Percentiles rank a stretch among this genome's conserved stretches.
phyloP scores from a whole-genome alignment of 2,113 vertebrate genomes.

The Laticauda colubrina region DNA sequence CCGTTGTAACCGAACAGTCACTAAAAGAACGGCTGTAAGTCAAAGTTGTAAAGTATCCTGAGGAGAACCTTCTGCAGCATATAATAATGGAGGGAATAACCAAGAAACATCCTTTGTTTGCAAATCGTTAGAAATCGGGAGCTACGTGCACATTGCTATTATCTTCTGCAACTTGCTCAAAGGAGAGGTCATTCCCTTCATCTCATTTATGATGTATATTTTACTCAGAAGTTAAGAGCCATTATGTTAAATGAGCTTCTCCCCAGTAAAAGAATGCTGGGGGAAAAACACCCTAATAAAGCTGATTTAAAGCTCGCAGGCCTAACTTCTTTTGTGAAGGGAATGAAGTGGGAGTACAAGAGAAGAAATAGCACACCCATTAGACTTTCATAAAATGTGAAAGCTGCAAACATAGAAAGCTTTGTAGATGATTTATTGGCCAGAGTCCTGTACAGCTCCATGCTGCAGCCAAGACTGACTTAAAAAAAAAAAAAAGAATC shows the following conservation, averaged over 20 bases:
- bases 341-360: neutral
- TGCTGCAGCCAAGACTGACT: neutral
- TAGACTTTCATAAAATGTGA: neutral
- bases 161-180: neutral
- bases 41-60: neutral
- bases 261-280: neutral
- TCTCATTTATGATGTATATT: neutral
- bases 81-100: neutral
- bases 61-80: too few relatives aligned
- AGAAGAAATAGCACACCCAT: neutral
- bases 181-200: neutral
- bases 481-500: neutral
- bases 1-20: neutral
- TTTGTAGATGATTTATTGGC: neutral
- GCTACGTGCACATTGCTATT: neutral
- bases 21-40: neutral
- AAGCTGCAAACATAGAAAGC: neutral
- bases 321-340: neutral
- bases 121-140: neutral
- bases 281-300: neutral
- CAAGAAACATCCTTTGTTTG: neutral
- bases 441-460: neutral
- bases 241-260: neutral
- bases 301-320: neutral
- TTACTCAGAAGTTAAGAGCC: neutral